Conservation (phyloP, 64 coral and sea anemone genomes). For the Pocillopora damicornis region DNA sequence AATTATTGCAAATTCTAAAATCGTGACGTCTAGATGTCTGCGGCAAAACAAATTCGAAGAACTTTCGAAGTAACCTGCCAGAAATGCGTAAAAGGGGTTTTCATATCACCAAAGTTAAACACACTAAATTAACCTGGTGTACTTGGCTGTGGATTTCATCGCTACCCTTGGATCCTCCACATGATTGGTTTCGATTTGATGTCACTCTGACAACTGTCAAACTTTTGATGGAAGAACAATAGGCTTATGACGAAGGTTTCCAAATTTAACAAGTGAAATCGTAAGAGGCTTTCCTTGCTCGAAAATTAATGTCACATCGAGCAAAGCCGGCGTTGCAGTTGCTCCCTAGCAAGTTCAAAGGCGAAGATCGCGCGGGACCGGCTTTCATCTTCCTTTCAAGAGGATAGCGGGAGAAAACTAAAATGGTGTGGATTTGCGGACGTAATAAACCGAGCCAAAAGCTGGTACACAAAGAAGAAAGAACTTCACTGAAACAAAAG, state of each 20-base stretch:
- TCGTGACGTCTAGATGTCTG: no score
- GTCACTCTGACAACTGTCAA: conserved; percentile 1
- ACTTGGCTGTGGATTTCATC: background rate
- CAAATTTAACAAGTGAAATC: conserved; percentile 8
- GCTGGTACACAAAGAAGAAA: conserved; percentile 50
- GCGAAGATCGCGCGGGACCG: background rate
- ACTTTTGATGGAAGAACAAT: conserved; percentile 1
- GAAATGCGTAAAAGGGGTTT: no score
- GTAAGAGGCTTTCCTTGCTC: background rate
- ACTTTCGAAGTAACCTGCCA: no score
- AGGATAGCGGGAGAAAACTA: background rate
- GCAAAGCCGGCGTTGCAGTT: background rate
- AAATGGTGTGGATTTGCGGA: conserved; percentile 45
- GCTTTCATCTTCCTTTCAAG: background rate
- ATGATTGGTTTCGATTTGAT: background rate
- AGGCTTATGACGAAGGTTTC: background rate
- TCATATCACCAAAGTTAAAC: background rate
- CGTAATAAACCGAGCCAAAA: conserved; percentile 22
- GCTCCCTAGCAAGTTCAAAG: background rate
- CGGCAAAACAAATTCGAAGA: no score
- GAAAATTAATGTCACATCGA: background rate
- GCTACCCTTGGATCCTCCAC: background rate
- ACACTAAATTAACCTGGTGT: no score
- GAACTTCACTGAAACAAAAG: conserved; percentile 80
- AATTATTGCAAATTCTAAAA: no score